Evolutionary conservation across 2,888 invertebrate genomes (phyloP), one percentile per base, ranked within the genome.

Genomic region (Cryptocephalus primarius): DNA sequence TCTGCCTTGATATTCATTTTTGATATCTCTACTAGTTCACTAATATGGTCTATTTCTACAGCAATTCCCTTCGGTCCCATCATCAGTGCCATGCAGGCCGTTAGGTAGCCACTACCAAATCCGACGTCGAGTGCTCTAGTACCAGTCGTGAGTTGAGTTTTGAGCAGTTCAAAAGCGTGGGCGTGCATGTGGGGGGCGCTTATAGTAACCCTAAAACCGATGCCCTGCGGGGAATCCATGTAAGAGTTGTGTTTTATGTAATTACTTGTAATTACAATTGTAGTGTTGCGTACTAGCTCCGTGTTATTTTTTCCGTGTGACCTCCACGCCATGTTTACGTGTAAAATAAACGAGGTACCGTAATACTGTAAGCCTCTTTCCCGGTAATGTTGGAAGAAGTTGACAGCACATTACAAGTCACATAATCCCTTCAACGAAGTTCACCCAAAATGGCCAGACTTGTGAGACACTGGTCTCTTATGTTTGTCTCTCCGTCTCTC

Each of bases 181-280:
- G 91, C 94, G 72, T 95, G 94, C 94, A 96, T 96, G 67, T 95
- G 94, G 9, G 95, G 95, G 34, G 95, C 95, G 71, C 90, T 90
- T 51, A 96, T 95, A 0, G 95, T 96, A 6, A 93, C 96, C 31
- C 89, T 87, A 67, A 80, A 94, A 41, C 97, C 96, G 64, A 99
- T 97, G 43, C 86, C 78, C 68, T 94, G 93, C 0, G 95, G 95
- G 9, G 88, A 80, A 72, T 96, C 95, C 68, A 84, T 79, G 59
- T 94, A 95, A 0, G 94, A 86, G 62, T 82, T 81, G 51, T 76
- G 72, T 13, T 82, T 77, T 33, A 82, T 82, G 68, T 88, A 96
- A 60, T 86, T 77, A 52, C 34, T n/a, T n/a, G n/a, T 32, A 33
- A 8, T 70, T 75, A 92, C 93, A 77, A n/a, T 76, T 78, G 78